Conservation (phyloP, 2,797 vertebrate species). For the Brachymystax lenok region DNA sequence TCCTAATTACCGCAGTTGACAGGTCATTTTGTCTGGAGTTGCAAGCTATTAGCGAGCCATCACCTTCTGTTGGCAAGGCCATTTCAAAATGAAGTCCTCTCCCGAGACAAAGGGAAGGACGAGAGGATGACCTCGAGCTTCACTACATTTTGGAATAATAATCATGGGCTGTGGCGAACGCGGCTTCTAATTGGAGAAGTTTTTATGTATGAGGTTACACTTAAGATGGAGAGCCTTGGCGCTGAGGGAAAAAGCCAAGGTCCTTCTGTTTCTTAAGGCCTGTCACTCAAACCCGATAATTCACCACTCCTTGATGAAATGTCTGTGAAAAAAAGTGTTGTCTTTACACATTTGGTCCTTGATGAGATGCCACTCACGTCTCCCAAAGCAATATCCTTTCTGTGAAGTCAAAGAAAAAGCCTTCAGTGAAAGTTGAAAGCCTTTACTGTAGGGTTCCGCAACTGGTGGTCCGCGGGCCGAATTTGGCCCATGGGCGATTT, state of each 20-base stretch:
- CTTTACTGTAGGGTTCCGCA: too few species aligned
- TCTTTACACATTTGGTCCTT: too few species aligned
- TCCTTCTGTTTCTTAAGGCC: slow-evolving; percentile 32
- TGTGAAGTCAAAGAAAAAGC: too few species aligned
- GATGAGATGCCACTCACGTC: too few species aligned
- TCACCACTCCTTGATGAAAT: neutral
- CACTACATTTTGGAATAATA: slow-evolving; percentile 69
- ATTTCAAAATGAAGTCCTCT: slow-evolving; percentile 39
- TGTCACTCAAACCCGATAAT: slow-evolving; percentile 55
- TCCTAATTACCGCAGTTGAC: slow-evolving; percentile 70
- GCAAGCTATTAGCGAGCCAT: slow-evolving; percentile 68
- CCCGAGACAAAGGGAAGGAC: slow-evolving; percentile 39
- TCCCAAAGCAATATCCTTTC: too few species aligned
- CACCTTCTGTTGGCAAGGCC: slow-evolving; percentile 60
- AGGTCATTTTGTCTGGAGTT: slow-evolving; percentile 64
- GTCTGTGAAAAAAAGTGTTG: neutral
- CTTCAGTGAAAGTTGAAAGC: neutral
- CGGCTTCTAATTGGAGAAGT: slow-evolving; percentile 64
- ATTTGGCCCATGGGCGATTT: too few species aligned
- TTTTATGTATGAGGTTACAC: slow-evolving; percentile 67
- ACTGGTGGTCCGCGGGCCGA: too few species aligned
- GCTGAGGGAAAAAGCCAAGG: slow-evolving; percentile 47
- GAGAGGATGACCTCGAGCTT: slow-evolving; percentile 53
- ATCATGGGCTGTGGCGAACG: slow-evolving; percentile 53
- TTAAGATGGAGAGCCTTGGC: slow-evolving; percentile 44